phyloP scores from a whole-genome alignment of 1,140 invertebrate species.

The Phenacoccus solenopsis region DNA sequence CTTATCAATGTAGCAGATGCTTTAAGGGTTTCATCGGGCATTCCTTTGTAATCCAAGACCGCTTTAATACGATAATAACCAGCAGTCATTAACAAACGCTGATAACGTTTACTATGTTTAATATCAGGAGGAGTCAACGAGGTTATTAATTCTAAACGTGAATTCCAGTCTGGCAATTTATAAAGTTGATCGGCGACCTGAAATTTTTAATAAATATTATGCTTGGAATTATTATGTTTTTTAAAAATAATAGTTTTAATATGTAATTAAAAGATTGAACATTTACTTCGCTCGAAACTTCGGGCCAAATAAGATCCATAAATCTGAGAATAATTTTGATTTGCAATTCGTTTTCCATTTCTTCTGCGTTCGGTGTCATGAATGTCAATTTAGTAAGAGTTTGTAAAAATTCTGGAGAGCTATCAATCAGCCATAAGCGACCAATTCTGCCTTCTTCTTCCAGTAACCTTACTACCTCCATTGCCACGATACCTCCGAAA shows the following conservation, averaged over 20 bases:
- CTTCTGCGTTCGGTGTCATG: neutral
- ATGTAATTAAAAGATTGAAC: neutral
- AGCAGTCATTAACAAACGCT: conserved; percentile 27
- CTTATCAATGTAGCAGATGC: conserved; percentile 48
- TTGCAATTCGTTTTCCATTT: conserved; percentile 24
- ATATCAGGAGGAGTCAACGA: conserved; percentile 22
- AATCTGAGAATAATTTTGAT: conserved; percentile 25
- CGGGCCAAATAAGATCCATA: conserved; percentile 25
- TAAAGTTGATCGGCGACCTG: conserved; percentile 35
- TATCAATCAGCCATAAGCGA: conserved; percentile 35
- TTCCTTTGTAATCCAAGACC: conserved; percentile 37
- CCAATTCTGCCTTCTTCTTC: conserved; percentile 40
- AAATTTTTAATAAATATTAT: neutral
- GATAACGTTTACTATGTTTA: conserved; percentile 25
- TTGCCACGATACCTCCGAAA: conserved; percentile 44
- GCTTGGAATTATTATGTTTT: neutral
- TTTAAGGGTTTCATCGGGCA: conserved; percentile 32
- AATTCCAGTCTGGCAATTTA: conserved; percentile 32
- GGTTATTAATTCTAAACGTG: conserved; percentile 32
- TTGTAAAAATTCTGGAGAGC: conserved; percentile 34
- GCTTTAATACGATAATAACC: conserved; percentile 45
- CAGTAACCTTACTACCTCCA: conserved; percentile 41
- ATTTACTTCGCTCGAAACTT: conserved; percentile 23
- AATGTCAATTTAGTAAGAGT: conserved; percentile 22
- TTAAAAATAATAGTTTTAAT: neutral